Evolutionary conservation across 1,140 invertebrate genomes (phyloP), one percentile per base, ranked within the genome.

Genomic region (Zophobas atratus): DNA sequence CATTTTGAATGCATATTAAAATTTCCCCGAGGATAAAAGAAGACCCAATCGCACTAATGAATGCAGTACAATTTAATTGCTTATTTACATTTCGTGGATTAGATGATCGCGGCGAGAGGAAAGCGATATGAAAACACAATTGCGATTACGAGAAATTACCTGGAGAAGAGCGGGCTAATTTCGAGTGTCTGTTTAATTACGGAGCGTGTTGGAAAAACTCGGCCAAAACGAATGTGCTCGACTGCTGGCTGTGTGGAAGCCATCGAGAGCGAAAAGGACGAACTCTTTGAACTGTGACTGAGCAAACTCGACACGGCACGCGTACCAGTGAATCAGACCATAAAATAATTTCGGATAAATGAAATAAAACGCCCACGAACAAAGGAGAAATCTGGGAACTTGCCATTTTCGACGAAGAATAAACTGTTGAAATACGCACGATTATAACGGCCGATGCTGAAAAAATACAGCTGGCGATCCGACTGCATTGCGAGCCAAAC

Each of bases 31-130:
- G 60, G 60, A 67, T 41, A 67, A 57, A 67, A 67, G 39, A 67
- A 51, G 20, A 51, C 49, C 39, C 60, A 39, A 67, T 67, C 60
- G 43, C 43, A 67, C 48, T 53, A 73, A 73, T 73, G 32, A 73
- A 73, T 53, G 49, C 71, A 56, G 71, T 55, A 56, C 49, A 73
- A 73, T 73, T 73, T 73, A 73, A 73, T 73, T 73, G 71, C 71
- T 73, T 53, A 73, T 73, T 73, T 73, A 73, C 71, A 73, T 73
- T 56, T 38, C 49, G 55, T 41, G 71, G 71, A 55, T 73, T 43
- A 55, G 49, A 48, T 73, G 46, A 36, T 73, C 20, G 36, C 20
- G 33, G 49, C 56, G 55, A 35, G 71, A 49, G 56, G 36, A 48
- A 73, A 56, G 35, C 35, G 43, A 56, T 51, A 67, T 67, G 32